Base-by-base conservation (phyloP, 2,113 vertebrate species). In the Pelvicachromis taeniatus region DNA sequence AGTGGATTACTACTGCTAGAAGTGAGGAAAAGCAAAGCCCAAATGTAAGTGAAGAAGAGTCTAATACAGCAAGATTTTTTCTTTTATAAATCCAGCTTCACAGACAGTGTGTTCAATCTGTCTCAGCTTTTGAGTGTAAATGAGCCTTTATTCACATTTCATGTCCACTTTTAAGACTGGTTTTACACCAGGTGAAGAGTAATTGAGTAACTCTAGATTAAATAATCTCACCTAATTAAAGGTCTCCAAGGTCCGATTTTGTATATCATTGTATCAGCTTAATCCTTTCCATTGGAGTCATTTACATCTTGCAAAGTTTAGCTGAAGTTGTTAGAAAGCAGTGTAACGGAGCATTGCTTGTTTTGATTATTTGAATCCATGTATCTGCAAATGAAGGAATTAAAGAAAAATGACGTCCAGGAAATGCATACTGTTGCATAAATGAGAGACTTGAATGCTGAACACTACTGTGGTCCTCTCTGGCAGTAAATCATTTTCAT, bases 401-500 rank as follows among this genome's bases (percentile, higher is more conserved):
- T 42, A 23, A 68, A 68, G 16, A 68, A 42, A 23, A 42, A 23
- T 68, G 23, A 68, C 7, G 16, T 63, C 0, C 1, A 42, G 35
- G 4, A 73, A 17, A 11, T 17, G 48, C 17, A 23, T 10, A 48
- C 4, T 70, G 21, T 48, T 26, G 8, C 9, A 26, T 70, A 70
- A 48, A 17, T 70, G 14, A 70, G 40, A 1, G 1, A 73, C 29
- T 73, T 29, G 45, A 70, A 45, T 55, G 21, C 21, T 55, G 53
- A 23, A 55, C n/a, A 23, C 21, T 3, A 26, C 13, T 70, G 14
- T 45, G 40, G 21, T 26, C 21, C 13, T 17, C 65, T 70, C 38
- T 70, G 65, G 65, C 21, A 45, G 38, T 9, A 70, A 45, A 70
- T 70, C 21, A 26, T 70, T 70, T 26, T 70, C 65, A 70, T 42